These are phyloP conservation scores for Drosophila oshimai DNA, from an alignment of 1,140 invertebrate genomes.

Conservation along the genomic window DNA sequence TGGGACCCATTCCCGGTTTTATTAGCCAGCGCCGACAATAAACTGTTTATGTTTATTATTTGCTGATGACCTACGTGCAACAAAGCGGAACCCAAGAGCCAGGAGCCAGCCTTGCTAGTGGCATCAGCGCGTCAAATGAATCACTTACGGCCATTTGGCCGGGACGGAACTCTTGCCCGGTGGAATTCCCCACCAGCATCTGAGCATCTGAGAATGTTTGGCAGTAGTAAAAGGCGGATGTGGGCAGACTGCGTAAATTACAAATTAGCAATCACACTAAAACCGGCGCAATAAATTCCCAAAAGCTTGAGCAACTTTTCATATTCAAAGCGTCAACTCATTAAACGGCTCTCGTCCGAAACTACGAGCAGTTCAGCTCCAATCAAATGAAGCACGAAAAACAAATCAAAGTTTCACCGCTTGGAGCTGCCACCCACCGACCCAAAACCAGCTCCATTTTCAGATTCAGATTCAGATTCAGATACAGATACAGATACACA, in stretches of 20 bases:
- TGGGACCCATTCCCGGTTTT: slow-evolving; percentile 72
- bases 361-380: slow-evolving; percentile 58
- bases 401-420: slow-evolving; percentile 70
- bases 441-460: not conserved
- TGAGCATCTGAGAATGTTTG: slow-evolving; percentile 39
- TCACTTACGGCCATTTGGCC: slow-evolving; percentile 69
- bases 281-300: slow-evolving; percentile 64
- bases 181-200: not conserved
- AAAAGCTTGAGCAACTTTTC: slow-evolving; percentile 62
- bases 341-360: slow-evolving; percentile 64
- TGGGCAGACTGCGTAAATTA: slow-evolving; percentile 78
- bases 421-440: not conserved
- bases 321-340: slow-evolving; percentile 81
- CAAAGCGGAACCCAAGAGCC: slow-evolving; percentile 32
- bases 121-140: slow-evolving; percentile 69
- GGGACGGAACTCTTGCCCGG: slow-evolving; percentile 28
- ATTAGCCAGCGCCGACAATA: slow-evolving; percentile 77
- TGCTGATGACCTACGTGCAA: slow-evolving; percentile 80
- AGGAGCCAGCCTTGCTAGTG: slow-evolving; percentile 37
- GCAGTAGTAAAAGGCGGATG: slow-evolving; percentile 63
- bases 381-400: slow-evolving; percentile 78
- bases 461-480: slow-evolving; percentile 17
- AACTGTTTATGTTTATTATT: slow-evolving; percentile 82
- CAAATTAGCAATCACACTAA: slow-evolving; percentile 81
- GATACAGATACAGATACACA: slow-evolving; percentile 20